Conservation (phyloP, 1,140 invertebrate species). For the Plutomurus gul region DNA sequence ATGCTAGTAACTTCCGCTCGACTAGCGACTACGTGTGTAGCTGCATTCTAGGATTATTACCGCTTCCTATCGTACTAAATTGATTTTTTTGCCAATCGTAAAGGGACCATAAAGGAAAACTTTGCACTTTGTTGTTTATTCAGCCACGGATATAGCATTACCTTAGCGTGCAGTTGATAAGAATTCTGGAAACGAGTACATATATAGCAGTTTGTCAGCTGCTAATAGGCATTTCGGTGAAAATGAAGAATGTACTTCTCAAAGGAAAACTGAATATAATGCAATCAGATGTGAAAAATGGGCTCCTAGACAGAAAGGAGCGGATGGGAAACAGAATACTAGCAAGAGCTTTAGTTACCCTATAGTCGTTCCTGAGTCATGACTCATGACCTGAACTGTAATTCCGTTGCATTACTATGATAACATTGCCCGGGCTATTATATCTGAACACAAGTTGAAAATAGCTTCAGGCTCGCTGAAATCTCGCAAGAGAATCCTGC, state of each 20-base stretch:
- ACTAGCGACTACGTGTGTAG: no score
- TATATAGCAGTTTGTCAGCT: not conserved
- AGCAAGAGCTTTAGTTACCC: not conserved
- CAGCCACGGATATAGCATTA: not conserved
- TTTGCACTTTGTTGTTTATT: constrained; percentile 23
- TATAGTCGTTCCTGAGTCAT: not conserved
- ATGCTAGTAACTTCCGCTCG: no score
- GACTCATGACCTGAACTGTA: no score
- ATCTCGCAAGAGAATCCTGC: no score
- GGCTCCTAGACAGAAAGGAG: not conserved
- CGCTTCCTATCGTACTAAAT: not conserved
- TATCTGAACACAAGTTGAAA: no score
- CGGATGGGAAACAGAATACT: not conserved
- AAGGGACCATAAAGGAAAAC: not conserved
- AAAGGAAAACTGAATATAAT: not conserved
- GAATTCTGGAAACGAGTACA: not conserved
- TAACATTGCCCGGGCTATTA: no score
- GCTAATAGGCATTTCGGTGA: not conserved
- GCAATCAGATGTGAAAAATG: constrained; percentile 1
- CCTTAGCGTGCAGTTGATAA: not conserved
- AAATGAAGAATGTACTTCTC: not conserved
- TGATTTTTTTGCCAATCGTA: constrained; percentile 2
- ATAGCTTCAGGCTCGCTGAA: no score
- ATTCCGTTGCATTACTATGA: no score
- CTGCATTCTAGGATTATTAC: not conserved